Percentiles rank a stretch among this genome's conserved stretches.
phyloP scores from a whole-genome alignment of 2,797 vertebrate genomes.

The Platyrinchus mystaceus region DNA sequence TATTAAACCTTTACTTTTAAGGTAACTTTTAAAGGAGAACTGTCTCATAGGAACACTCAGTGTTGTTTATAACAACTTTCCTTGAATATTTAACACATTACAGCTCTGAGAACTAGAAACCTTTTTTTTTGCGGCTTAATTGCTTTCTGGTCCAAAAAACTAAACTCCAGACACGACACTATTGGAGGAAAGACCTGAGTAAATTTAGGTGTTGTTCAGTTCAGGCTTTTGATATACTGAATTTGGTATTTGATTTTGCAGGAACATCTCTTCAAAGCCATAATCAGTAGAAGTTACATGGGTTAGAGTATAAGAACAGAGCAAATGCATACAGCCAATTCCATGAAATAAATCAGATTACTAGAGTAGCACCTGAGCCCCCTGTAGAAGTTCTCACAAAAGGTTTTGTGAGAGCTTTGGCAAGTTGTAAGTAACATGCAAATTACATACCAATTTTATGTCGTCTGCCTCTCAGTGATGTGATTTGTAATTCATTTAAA shows the following conservation, averaged over 20 bases:
- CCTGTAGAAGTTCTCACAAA: fast-evolving
- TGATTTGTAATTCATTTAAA: conserved; percentile 53
- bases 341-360: background rate
- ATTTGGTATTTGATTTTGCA: background rate
- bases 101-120: background rate
- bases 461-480: background rate
- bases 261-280: background rate
- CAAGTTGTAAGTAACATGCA: background rate
- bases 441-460: conserved; percentile 12
- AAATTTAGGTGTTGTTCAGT: background rate
- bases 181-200: background rate
- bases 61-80: background rate
- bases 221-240: background rate
- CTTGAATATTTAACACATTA: background rate
- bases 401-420: background rate
- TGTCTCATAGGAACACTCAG: background rate
- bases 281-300: background rate
- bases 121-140: background rate
- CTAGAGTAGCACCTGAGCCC: background rate
- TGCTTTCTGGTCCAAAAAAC: background rate
- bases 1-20: background rate
- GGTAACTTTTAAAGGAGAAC: background rate
- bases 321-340: background rate
- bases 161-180: background rate
- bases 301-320: background rate